Evolutionary conservation across 2,888 invertebrate genomes (phyloP), one percentile per base, ranked within the genome.

Genomic region (Alloscopus bannaensis): DNA sequence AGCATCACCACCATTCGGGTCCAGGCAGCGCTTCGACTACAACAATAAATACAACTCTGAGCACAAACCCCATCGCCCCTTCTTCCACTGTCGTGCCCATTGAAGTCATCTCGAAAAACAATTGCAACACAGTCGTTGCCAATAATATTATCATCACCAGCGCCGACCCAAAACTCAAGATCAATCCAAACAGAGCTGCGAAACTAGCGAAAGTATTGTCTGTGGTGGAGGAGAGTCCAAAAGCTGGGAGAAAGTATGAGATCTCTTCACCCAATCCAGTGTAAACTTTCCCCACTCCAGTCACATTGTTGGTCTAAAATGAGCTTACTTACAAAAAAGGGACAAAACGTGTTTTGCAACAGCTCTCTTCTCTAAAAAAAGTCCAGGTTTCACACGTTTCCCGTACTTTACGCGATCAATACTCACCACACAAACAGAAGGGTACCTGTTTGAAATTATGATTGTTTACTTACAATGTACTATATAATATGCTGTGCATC

Each of bases 201-300:
- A 82, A 83, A 57, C 73, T 83, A n/a, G 66, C 82, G 18, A 78
- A 81, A 73, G 81, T 77, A 29, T 66, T 84, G 65, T 83, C 83
- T 28, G 80, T 83, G 36, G 81, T 83, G 2, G 83, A 82, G 59
- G 83, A 80, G 50, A 83, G 83, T 65, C 81, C 81, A 3, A 72
- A 72, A 36, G 60, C 75, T 40, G 75, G 75, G 24, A 73, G 83
- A 40, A 80, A 81, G 60, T 77, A 80, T 80, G 76, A 68, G 66
- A 80, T 64, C 62, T 65, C 76, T 66, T 73, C 73, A 40, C 75
- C 76, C 22, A 80, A 80, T 80, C 80, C 55, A 24, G 80, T 80
- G 65, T 80, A 68, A 80, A 26, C 57, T 18, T 6, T 57, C 8
- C 4, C 29, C 31, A 11, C 29, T 47, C 50, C 18, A 16, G 8